A percentile compares a stretch with the other conserved stretches of the same genome.
Conservation (phyloP, 1,140 invertebrate genomes). For the Gonatopus flavifemur region DNA sequence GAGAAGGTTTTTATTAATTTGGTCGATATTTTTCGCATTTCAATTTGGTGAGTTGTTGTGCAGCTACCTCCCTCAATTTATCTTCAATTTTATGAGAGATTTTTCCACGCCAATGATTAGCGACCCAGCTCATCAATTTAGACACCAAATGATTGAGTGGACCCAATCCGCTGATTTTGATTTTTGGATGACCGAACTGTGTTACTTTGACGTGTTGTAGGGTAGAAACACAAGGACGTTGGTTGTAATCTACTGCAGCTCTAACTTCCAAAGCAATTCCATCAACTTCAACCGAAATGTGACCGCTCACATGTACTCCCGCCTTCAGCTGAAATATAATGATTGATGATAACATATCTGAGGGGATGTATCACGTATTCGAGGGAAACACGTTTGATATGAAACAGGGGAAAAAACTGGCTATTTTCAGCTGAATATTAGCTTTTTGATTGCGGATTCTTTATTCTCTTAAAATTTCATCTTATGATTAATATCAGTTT, state of each 20-base stretch:
- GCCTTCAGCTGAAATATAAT: no score
- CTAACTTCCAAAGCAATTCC: constrained; percentile 13
- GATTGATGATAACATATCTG: no score
- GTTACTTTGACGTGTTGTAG: constrained; percentile 15
- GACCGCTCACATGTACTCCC: no score
- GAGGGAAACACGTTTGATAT: no score
- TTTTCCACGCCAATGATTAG: constrained; percentile 12
- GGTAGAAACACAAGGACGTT: constrained; percentile 14
- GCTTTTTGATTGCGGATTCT: no score
- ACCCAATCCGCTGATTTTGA: constrained; percentile 18
- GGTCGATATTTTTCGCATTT: constrained; percentile 19
- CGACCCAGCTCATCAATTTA: constrained; percentile 13
- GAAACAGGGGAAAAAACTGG: no score
- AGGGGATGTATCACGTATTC: no score
- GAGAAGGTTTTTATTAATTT: no score
- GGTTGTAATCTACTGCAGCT: constrained; percentile 21
- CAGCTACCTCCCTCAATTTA: constrained; percentile 8
- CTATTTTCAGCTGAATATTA: no score
- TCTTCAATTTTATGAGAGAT: constrained; percentile 12
- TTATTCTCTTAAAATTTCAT: no score
- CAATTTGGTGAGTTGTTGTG: constrained; percentile 5
- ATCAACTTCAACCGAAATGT: constrained; percentile 19
- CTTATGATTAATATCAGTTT: no score
- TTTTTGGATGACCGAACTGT: constrained; percentile 8
- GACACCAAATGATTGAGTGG: constrained; percentile 12